Base-by-base conservation (phyloP, 2,113 vertebrate species). In the Apteryx owenii region DNA sequence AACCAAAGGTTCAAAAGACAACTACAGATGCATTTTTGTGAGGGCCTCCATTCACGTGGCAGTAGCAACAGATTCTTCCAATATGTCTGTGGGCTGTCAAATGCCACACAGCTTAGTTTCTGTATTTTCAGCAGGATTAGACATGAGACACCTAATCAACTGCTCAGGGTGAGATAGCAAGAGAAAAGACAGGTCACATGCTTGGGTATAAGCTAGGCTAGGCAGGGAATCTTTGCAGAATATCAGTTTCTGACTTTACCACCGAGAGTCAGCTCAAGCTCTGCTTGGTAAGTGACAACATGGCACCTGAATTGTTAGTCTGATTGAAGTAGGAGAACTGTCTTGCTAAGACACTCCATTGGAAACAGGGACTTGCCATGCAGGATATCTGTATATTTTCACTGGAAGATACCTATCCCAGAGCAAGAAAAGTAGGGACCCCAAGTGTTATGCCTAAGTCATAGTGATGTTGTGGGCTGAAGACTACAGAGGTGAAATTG, bases 31-130 rank as follows among this genome's bases (percentile, higher is more conserved):
- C 50, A 58, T 12, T 56, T 62, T 48, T 42, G 5, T 75, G 51
- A 2, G 1, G 31, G 53, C 54, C 33, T 81, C 60, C 56, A 75
- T 51, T 50, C 44, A 36, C 0, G 0, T 9, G 28, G 44, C 29
- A 72, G 20, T 36, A 76, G 26, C 3, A 12, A 58, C 33, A 73
- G 29, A 73, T 53, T 73, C 44, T 78, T 70, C 36, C 69, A 46
- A 84, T 93, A 75, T 25, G 64, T 48, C 18, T 2, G 0, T 0
- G 0, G 66, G 40, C 46, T 75, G 19, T 70, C 68, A 88, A 86
- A 23, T 71, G 54, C 64, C 82, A 88, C 1, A 5, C 11, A 72
- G 8, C 8, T 81, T 75, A 66, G 20, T 33, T 58, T 86, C 83
- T 86, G 29, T 54, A 21, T 84, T 81, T 93, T 88, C 58, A 75